Base-by-base conservation (phyloP, 2,797 vertebrate species). In the Sternotherus odoratus region DNA sequence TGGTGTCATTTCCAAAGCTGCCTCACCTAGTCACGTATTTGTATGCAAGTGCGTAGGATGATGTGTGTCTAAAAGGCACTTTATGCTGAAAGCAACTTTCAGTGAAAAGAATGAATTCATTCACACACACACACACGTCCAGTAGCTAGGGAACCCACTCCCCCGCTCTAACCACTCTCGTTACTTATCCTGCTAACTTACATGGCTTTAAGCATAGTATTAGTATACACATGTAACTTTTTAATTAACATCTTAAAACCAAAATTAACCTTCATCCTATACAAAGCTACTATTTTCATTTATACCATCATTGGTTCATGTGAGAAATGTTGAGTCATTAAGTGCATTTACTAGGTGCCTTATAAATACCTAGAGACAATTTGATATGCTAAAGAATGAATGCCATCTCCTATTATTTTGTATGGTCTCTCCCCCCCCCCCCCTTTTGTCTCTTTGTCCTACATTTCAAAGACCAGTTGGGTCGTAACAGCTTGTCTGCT, bases 1-100 rank as follows among this genome's bases (percentile, higher is more conserved):
- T 91, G 85, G 90, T 83, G 78, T 92, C 95, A 50, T 93, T 95
- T 83, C 7, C 74, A 17, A 28, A 87, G 81, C 89, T 81, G 75
- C 30, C 86, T 28, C 10, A 48, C 13, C 78, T 46, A 79, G 16
- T 8, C 90, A 49, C 39, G 79, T 48, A 83, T 79, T 66, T 90
- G 9, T n/a, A 9, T 88, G 84, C 77, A 82, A 83, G 74, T 8
- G 49, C 39, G 12, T 46, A 78, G 86, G 56, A 78, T 1, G 56
- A 43, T 87, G 93, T 69, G 82, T 80, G 82, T 94, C 95, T 89
- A 79, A 91, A 93, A 86, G 69, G 50, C 17, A 0, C 48, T 77
- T 21, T 69, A 12, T 85, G 78, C 86, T 88, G 85, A 49, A 79
- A 91, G 93, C 91, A 93, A 53, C 51, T 66, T n/a, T 94, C 87